These are phyloP conservation scores for Myathropa florea DNA, from an alignment of 2,888 invertebrate species.

Conservation along the genomic window DNA sequence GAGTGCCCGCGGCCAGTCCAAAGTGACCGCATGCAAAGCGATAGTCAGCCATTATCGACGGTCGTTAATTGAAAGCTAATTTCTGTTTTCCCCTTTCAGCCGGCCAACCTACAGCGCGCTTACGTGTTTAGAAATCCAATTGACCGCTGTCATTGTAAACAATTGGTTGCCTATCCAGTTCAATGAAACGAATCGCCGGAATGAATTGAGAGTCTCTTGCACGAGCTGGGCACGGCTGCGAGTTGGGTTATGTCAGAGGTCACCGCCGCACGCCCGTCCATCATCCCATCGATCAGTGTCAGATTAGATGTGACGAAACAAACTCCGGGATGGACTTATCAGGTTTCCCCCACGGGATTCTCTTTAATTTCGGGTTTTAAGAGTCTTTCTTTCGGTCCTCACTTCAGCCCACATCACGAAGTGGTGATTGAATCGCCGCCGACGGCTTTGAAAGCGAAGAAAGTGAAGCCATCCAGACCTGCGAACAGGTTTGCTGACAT, in stretches of 20 bases:
- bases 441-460: neutral
- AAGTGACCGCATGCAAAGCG: neutral
- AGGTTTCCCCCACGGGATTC: neutral
- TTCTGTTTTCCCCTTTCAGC: neutral
- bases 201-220: neutral
- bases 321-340: neutral
- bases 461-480: neutral
- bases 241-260: constrained; percentile 1
- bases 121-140: constrained; percentile 29
- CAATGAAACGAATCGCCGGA: neutral
- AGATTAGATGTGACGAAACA: constrained; percentile 3
- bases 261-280: neutral
- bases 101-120: neutral
- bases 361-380: too few species aligned
- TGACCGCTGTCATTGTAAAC: constrained; percentile 15
- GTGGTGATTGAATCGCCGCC: neutral
- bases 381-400: neutral
- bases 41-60: neutral
- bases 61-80: neutral
- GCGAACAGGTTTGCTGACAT: neutral
- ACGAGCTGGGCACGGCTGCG: neutral
- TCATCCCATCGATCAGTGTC: constrained; percentile 20
- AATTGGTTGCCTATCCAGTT: constrained; percentile 3
- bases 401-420: neutral
- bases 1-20: neutral